Conservation (phyloP, 2,113 vertebrate species). For the Pan troglodytes region DNA sequence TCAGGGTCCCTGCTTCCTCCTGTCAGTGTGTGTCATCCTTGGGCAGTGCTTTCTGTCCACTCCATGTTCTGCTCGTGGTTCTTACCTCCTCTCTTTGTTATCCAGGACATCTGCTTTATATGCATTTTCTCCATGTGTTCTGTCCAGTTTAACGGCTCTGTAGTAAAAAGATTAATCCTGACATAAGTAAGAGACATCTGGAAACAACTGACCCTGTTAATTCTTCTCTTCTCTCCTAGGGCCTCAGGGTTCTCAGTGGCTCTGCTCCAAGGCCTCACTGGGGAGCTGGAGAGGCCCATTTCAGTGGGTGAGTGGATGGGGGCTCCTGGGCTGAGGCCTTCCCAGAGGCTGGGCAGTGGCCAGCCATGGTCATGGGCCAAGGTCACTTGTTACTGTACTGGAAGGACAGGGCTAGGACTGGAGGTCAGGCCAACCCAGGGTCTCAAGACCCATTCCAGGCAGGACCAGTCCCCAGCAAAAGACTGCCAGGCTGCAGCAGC, state of each 20-base stretch:
- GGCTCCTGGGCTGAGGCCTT: background rate
- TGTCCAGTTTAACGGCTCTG: background rate
- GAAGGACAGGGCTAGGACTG: background rate
- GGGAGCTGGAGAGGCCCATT: background rate
- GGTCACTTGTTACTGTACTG: background rate
- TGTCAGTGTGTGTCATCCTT: fast-evolving
- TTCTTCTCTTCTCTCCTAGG: background rate
- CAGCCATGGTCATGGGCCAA: background rate
- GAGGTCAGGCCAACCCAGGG: background rate
- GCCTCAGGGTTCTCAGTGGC: background rate
- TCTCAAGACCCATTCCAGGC: background rate
- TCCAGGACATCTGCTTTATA: background rate
- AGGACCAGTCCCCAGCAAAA: background rate
- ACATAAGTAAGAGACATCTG: background rate
- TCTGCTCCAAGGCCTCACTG: background rate
- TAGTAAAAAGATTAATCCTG: background rate
- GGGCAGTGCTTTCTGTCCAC: background rate
- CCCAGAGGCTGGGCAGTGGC: background rate
- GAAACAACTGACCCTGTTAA: background rate
- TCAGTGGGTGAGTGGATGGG: background rate
- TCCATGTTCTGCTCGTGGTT: fast-evolving
- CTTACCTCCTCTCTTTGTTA: background rate
- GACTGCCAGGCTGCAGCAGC: background rate
- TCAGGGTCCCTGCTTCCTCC: background rate
- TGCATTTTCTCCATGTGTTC: background rate